Base-by-base conservation (phyloP, 1,140 invertebrate genomes). In the Brachionus angularis region DNA sequence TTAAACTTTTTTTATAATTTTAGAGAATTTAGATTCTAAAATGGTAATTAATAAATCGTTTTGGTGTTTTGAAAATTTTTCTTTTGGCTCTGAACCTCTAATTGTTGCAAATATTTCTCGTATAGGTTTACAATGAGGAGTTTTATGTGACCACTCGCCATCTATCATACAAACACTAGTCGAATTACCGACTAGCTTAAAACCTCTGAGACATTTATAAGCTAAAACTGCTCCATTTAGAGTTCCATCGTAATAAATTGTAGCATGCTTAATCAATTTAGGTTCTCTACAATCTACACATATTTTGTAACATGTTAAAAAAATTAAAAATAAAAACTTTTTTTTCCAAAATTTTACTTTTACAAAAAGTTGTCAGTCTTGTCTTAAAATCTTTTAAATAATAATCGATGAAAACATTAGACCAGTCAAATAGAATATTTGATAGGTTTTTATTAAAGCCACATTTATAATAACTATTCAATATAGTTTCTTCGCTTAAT, bases 221-320 rank as follows among this genome's bases (percentile, higher is more conserved):
- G 39, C 4, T 39, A 58, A 39, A 42, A 58, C 34, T 25, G 36
- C 53, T 39, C 53, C 53, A 23, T 31, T 58, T 39, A 5, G 10
- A 23, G 53, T 58, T 36, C 53, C 53, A 14, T 58, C 53, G 25
- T 58, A 58, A 23, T 58, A 58, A 31, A 58, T 39, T 18, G 39
- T 39, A 27, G 53, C 53, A 58, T 58, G 34, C 16, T 58, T 58
- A 2, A 42, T 58, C 2, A 58, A 34, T 3, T 39, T 3, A 58
- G 53, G 53, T 14, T 58, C 53, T 12, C 25, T 36, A 25, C 53
- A 58, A 58, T 58, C 53, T 58, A n/a, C n/a, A n/a, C n/a, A n/a
- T n/a, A n/a, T n/a, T n/a, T n/a, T n/a, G n/a, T n/a, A n/a, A n/a
- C n/a, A n/a, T n/a, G n/a, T 50, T 23, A 1, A 50, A 58, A 21